Evolutionary conservation across 2,113 vertebrate genomes (phyloP), one percentile per base, ranked within the genome.

Genomic region (Theropithecus gelada): DNA sequence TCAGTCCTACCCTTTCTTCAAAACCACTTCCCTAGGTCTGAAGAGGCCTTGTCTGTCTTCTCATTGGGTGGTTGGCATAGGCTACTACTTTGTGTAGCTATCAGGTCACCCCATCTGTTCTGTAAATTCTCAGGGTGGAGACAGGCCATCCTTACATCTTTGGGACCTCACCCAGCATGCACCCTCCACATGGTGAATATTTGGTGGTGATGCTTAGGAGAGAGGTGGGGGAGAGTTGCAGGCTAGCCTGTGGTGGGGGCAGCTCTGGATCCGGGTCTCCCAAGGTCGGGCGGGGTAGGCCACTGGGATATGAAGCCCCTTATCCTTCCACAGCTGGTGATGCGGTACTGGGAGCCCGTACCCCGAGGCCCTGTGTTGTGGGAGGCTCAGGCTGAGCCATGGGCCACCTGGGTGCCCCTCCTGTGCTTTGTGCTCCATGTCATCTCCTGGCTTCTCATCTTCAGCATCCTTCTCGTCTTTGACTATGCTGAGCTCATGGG

Each of bases 401-500:
- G 99, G 99, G 98, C 98, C 55, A 98, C 99, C 76, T 99, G 99
- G 99, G 99, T 99, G 87, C 99, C 99, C 9, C 98, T 99, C 93
- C 96, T 99, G 73, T 99, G 99, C 96, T 99, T 99, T 50, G 97
- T 98, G 0, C 96, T 99, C 64, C 99, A 99, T 90, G 98, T 99
- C 95, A 97, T 99, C 59, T 99, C 99, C 97, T 99, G 99, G 99
- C 98, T 99, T 4, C 98, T 99, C 50, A 99, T 99, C 98, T 99
- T 99, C 98, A 99, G 99, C 98, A 99, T 99, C 96, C 97, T 99
- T 80, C 98, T 99, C 57, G 99, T 99, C 93, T 99, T 99, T 18
- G 99, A 99, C 97, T 99, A 99, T 70, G 98, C 99, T 0, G 99
- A 99, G 72, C 99, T 99, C 75, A 97, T 99, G 98, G 99, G 99